Percentiles rank a stretch among this genome's conserved stretches.
Evolutionary conservation across 2,888 invertebrate species (phyloP).

Genomic region (Dascillus cervinus): DNA sequence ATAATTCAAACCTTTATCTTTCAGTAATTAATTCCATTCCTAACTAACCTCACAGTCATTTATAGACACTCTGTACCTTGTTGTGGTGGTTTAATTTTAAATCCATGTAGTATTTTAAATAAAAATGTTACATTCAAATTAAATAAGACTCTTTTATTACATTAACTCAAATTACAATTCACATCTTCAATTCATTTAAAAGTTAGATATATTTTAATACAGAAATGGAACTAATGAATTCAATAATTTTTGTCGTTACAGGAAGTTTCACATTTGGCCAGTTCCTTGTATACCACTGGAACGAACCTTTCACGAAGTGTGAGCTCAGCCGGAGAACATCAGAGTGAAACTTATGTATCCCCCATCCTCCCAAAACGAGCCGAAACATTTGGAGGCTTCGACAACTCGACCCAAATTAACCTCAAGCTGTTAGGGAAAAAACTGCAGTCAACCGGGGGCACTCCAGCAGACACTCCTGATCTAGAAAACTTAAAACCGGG

Average conservation of each 20-base stretch:
- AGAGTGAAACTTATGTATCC: slow-evolving; percentile 77
- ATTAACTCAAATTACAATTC: no score
- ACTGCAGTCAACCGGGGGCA: slow-evolving; percentile 33
- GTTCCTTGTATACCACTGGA: slow-evolving; percentile 63
- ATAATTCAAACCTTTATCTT: no score
- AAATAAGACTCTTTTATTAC: no score
- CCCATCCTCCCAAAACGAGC: slow-evolving; percentile 86
- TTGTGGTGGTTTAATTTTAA: background rate
- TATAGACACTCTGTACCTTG: no score
- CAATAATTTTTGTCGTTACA: slow-evolving; percentile 35
- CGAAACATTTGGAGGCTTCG: slow-evolving; percentile 95
- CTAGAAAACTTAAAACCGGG: slow-evolving; percentile 39
- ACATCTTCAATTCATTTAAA: no score
- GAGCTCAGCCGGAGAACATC: slow-evolving; percentile 89
- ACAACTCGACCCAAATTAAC: slow-evolving; percentile 46
- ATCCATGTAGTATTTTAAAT: background rate
- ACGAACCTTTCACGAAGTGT: slow-evolving; percentile 81
- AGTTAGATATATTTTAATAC: no score
- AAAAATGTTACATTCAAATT: no score
- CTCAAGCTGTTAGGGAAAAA: slow-evolving; percentile 37
- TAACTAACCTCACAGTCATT: no score
- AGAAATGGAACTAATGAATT: no score
- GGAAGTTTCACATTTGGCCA: slow-evolving; percentile 70
- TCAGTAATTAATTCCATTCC: no score
- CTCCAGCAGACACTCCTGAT: slow-evolving; percentile 37